phyloP scores from a whole-genome alignment of 1,140 invertebrate species.

The Aphidius gifuensis region DNA sequence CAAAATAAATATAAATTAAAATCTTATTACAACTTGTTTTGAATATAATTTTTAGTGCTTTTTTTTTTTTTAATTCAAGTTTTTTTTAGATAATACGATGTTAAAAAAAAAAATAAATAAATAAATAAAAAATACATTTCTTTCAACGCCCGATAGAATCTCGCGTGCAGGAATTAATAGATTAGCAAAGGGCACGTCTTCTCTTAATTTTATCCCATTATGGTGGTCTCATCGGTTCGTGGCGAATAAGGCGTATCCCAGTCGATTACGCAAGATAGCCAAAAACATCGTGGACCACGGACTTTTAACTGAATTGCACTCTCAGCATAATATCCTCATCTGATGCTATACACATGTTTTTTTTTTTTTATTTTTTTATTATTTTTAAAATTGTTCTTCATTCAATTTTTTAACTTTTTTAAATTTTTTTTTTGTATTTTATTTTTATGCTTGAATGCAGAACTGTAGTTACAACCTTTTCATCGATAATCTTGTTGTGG shows the following conservation, averaged over 20 bases:
- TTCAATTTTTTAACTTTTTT: neutral
- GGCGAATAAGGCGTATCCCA: constrained; percentile 39
- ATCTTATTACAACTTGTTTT: no score
- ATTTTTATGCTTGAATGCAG: neutral
- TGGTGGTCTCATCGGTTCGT: constrained; percentile 23
- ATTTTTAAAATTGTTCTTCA: neutral
- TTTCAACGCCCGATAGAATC: constrained; percentile 44
- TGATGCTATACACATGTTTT: neutral
- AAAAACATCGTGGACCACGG: constrained; percentile 47
- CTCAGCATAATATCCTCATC: constrained; percentile 1
- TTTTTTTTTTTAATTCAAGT: no score
- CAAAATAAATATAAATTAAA: no score
- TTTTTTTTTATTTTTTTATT: neutral
- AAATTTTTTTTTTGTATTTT: neutral
- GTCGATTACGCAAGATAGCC: constrained; percentile 45
- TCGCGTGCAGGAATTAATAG: constrained; percentile 50
- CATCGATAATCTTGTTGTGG: no score
- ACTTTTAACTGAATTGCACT: constrained; percentile 48
- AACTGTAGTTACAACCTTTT: no score
- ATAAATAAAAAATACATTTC: constrained; percentile 41
- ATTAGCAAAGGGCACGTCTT: constrained; percentile 52
- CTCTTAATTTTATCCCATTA: constrained; percentile 52
- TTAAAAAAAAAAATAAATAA: neutral
- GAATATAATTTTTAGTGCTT: no score
- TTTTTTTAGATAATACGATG: no score